Evolutionary conservation across 2,113 vertebrate genomes (phyloP), one percentile per base, ranked within the genome.

Genomic region (Nymphicus hollandicus): DNA sequence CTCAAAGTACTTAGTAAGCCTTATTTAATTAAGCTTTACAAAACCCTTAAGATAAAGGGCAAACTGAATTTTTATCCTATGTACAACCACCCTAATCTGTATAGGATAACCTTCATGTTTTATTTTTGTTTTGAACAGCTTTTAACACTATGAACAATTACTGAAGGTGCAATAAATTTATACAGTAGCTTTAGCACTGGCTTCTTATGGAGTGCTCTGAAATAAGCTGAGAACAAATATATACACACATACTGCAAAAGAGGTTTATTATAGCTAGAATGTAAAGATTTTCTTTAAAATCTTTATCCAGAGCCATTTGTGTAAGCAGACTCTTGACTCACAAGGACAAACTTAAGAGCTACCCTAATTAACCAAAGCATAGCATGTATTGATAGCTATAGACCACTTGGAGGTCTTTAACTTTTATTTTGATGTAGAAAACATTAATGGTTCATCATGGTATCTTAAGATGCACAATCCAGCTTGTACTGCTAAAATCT

Each of bases 1-100:
- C 68, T 77, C 29, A 39, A 64, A 73, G 19, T 79, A 50, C 15
- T 70, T 72, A 58, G 33, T 74, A 70, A 91, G 12, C 13, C 35
- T 77, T 55, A 86, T 86, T 89, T 81, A 91, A 70, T 94, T 84
- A 89, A 90, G 6, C 18, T 84, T 94, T 85, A 43, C 9, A 74
- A 46, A 22, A 65, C 3, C 7, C 29, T 64, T 73, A 93, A 87
- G 55, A 47, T 73, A 88, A 72, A 69, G 11, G 9, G 46, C 41
- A 79, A 65, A 46, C 28, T 13, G 24, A 93, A 28, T 79, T 91
- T 82, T 73, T 47, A 27, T 86, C 25, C 63, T 17, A 49, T 58
- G 3, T 78, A 76, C 31, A 76, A 33, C 27, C 13, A 66, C 47
- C 25, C 80, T 47, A 50, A 82, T 44, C 4, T 66, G 19, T 37